Evolutionary conservation across 2,113 vertebrate species (phyloP).

Genomic region (Illadopsis cleaveri): DNA sequence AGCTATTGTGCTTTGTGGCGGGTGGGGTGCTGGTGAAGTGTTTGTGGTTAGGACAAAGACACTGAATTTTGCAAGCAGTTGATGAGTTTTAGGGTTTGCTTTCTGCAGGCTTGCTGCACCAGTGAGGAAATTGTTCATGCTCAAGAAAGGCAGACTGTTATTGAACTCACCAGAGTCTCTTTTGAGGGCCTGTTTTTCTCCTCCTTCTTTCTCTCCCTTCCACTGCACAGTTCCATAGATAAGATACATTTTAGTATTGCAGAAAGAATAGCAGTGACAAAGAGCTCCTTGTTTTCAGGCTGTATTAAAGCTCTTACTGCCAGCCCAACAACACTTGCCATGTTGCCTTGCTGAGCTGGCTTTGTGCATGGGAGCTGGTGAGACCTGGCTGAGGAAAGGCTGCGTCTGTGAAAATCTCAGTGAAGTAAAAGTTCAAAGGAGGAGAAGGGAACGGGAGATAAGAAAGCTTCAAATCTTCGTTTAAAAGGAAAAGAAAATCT

Average conservation of each 20-base stretch:
- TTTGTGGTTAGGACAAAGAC: slow-evolving; percentile 52
- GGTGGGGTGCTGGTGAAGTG: slow-evolving; percentile 51
- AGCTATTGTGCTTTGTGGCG: slow-evolving; percentile 39
- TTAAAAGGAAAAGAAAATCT: slow-evolving; percentile 54
- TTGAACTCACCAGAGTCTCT: not conserved
- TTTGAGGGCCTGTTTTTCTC: not conserved
- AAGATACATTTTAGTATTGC: not conserved
- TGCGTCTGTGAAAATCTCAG: not conserved
- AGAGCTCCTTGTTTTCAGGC: not conserved
- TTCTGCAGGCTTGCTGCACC: slow-evolving; percentile 15
- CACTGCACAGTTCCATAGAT: not conserved
- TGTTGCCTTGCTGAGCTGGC: not conserved
- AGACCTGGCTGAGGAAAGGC: slow-evolving; percentile 1
- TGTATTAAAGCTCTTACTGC: not conserved
- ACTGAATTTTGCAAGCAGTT: slow-evolving; percentile 16
- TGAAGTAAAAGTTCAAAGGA: slow-evolving; percentile 37
- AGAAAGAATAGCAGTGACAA: not conserved
- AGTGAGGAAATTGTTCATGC: not conserved
- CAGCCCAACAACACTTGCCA: not conserved
- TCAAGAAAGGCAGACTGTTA: not conserved
- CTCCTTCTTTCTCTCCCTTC: not conserved
- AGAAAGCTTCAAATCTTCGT: slow-evolving; percentile 30
- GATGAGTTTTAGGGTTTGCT: slow-evolving; percentile 29
- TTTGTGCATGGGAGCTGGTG: not conserved
- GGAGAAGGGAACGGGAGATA: slow-evolving; percentile 21